Evolutionary conservation across 2,888 invertebrate genomes (phyloP), one percentile per base, ranked within the genome.

Genomic region (Drosophila helvetica): DNA sequence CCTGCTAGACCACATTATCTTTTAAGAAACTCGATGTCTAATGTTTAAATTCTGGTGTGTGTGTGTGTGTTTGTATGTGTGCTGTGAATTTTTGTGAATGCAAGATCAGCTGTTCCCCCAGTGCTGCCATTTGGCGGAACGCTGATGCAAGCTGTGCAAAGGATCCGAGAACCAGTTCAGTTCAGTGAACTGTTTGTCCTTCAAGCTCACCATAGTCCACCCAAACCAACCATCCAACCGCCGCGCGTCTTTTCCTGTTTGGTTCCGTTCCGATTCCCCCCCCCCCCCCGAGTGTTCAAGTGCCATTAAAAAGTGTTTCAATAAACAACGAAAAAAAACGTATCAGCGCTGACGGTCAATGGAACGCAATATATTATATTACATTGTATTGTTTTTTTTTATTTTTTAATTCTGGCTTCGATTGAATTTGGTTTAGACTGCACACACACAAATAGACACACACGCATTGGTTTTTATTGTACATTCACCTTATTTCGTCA

Each of bases 341-440:
- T 47, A 55, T 60, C 86, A 76, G 38, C 38, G 59, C 38, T 59
- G 84, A 77, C 78, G 86, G 89, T 88, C 85, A 84, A 88, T 80
- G 78, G 80, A 90, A 89, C 86, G 90, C 89, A 89, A 89, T 67
- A 30, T 55, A 27, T 27, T 27, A 27, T 27, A 27, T 27, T 27
- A 27, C 8, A 27, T 38, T 55, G 57, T 54, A 38, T 63, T 53
- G 25, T 48, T 50, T 59, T 59, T 70, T 47, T 63, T 53, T 19
- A 45, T 50, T 59, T 59, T 70, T 47, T 12, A 18, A 17, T 17
- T 33, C 12, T 18, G 25, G n/a, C 30, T 48, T 61, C 54, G 19
- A 54, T 46, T 22, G 12, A 22, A 30, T 53, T 17, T 61, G 46
- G 52, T 38, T 66, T 67, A 54, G 64, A 51, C 54, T 57, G 68